Conservation (phyloP, 2,113 vertebrate genomes). For the Erythrolamprus reginae region DNA sequence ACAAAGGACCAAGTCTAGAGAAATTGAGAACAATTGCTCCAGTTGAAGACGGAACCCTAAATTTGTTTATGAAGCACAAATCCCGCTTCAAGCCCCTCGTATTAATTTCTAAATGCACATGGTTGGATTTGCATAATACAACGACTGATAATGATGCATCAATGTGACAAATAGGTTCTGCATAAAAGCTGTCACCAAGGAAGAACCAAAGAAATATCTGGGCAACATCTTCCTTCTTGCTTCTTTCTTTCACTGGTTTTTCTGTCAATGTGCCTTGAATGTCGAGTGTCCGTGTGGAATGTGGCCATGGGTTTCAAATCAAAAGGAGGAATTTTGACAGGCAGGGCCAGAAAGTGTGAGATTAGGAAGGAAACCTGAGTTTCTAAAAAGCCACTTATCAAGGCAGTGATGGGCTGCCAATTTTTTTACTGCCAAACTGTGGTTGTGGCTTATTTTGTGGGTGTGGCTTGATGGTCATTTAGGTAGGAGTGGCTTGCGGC, state of each 20-base stretch:
- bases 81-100: neutral
- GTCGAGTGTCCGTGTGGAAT: neutral
- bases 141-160: neutral
- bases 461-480: too few species aligned
- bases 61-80: neutral
- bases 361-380: neutral
- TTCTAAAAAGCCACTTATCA: slow-evolving; percentile 2
- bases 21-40: neutral
- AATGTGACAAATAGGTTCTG: neutral
- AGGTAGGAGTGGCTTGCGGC: too few species aligned
- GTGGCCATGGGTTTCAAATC: neutral
- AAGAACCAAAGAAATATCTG: neutral
- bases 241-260: neutral
- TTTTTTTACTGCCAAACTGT: too few species aligned
- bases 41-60: neutral
- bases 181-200: neutral
- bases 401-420: too few species aligned
- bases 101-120: neutral
- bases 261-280: neutral
- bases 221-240: neutral
- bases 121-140: neutral
- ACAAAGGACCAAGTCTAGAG: neutral
- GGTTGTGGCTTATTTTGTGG: too few species aligned
- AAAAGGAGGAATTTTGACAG: neutral
- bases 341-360: neutral